Evolutionary conservation across 2,888 invertebrate genomes (phyloP).

Genomic region (Macroteleia sp.): DNA sequence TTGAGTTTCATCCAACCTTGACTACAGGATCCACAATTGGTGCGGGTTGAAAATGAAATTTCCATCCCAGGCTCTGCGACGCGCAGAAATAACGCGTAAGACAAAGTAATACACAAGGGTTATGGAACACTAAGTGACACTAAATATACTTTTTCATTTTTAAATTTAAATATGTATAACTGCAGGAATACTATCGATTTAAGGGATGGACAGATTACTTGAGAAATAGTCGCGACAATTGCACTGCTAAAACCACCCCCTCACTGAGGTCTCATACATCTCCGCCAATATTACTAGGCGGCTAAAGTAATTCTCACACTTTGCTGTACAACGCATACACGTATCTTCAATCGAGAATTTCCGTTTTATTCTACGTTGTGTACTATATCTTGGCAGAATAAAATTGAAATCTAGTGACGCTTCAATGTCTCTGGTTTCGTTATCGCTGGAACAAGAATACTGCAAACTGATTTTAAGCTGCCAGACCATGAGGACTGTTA

Average conservation of each 20-base stretch:
- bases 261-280: conserved; percentile 52
- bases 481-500: conserved; percentile 81
- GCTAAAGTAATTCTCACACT: conserved; percentile 54
- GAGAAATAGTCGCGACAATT: conserved; percentile 72
- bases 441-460: neutral
- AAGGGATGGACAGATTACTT: conserved; percentile 83
- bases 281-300: conserved; percentile 3
- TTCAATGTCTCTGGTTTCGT: neutral
- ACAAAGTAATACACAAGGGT: conserved; percentile 70
- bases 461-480: conserved; percentile 72
- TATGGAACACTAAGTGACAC: conserved; percentile 78
- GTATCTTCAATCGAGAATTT: neutral
- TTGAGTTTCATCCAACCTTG: conserved; percentile 47
- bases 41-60: conserved; percentile 38
- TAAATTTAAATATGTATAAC: conserved; percentile 74
- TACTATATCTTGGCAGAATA: neutral
- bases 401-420: neutral
- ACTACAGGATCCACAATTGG: conserved; percentile 37
- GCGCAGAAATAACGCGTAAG: conserved; percentile 64
- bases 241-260: conserved; percentile 68
- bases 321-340: conserved; percentile 65
- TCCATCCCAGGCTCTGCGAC: conserved; percentile 64
- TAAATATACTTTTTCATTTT: conserved; percentile 71
- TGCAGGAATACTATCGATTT: conserved; percentile 82
- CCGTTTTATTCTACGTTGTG: neutral